phyloP scores from a whole-genome alignment of 2,888 invertebrate species.

The Cerceris rybyensis region DNA sequence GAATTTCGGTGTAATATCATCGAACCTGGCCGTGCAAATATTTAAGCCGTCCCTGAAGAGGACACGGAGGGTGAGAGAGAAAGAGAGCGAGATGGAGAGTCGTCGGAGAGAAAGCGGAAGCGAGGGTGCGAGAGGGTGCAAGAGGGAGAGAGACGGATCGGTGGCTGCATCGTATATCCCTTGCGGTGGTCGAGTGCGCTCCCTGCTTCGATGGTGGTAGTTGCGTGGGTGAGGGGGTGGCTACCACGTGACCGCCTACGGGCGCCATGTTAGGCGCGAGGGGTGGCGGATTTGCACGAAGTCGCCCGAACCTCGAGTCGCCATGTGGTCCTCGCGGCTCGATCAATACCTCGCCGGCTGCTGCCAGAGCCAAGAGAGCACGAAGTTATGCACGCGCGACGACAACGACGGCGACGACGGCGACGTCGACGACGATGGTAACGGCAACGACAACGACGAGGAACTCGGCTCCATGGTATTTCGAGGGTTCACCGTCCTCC shows the following conservation, averaged over 20 bases:
- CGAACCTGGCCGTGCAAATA: constrained; percentile 63
- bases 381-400: constrained; percentile 76
- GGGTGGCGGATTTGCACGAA: constrained; percentile 71
- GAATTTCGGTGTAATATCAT: constrained; percentile 60
- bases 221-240: constrained; percentile 52
- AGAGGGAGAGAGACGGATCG: constrained; percentile 55
- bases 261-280: constrained; percentile 76
- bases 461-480: constrained; percentile 24
- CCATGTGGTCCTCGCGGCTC: constrained; percentile 78
- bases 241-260: constrained; percentile 64
- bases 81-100: constrained; percentile 26
- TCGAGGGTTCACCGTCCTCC: not conserved
- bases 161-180: constrained; percentile 71
- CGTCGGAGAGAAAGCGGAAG: constrained; percentile 24
- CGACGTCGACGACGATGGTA: constrained; percentile 19
- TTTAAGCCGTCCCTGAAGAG: constrained; percentile 64
- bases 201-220: constrained; percentile 52
- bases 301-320: constrained; percentile 74
- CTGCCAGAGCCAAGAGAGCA: constrained; percentile 74
- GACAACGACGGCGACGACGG: constrained; percentile 46
- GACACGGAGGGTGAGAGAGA: constrained; percentile 28
- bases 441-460: constrained; percentile 26
- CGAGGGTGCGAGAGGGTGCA: constrained; percentile 31
- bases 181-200: constrained; percentile 67
- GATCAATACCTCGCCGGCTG: constrained; percentile 77